These are phyloP conservation scores for Gerosis bhagava DNA, from an alignment of 2,888 invertebrate genomes.

Conservation along the genomic window DNA sequence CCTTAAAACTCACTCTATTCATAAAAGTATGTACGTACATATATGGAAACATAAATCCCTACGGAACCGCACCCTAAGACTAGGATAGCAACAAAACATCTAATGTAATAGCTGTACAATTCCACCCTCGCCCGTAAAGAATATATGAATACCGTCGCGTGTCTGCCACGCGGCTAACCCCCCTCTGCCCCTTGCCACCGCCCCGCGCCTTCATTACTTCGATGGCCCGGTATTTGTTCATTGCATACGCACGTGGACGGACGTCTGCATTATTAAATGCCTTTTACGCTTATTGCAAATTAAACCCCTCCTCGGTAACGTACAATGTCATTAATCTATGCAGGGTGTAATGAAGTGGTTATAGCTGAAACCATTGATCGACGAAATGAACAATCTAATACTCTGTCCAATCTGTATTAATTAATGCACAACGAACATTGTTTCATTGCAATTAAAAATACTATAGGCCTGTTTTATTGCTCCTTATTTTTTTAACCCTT, in stretches of 20 bases:
- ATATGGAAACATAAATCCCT: neutral
- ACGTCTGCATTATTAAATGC: conserved; percentile 82
- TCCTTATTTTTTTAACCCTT: too few relatives aligned
- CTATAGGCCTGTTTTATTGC: too few relatives aligned
- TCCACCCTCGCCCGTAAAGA: conserved; percentile 53
- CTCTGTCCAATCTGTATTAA: too few relatives aligned
- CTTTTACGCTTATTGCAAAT: conserved; percentile 80
- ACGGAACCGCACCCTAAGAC: conserved; percentile 17
- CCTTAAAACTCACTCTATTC: too few relatives aligned
- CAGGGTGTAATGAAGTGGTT: conserved; percentile 43
- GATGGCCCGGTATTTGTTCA: conserved; percentile 76
- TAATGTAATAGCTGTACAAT: conserved; percentile 48
- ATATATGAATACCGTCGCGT: conserved; percentile 73
- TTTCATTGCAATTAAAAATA: too few relatives aligned
- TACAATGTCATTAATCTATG: conserved; percentile 63
- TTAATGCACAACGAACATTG: neutral
- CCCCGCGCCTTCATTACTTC: conserved; percentile 69
- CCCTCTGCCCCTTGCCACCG: conserved; percentile 36
- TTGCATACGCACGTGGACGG: conserved; percentile 65
- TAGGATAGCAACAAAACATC: conserved; percentile 47
- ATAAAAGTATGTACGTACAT: neutral
- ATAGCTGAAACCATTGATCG: conserved; percentile 30
- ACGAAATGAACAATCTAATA: conserved; percentile 18
- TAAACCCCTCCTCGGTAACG: conserved; percentile 55
- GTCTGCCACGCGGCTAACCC: conserved; percentile 62